Evolutionary conservation across 2,113 vertebrate species (phyloP).

Genomic region (Mus musculus): GRCm39 chr3:63265001-63265500

Average conservation of each 20-base stretch:
- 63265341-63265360: background rate
- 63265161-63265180: background rate
- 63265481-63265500: background rate
- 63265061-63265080: background rate
- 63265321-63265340: background rate
- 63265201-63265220: background rate
- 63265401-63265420: background rate
- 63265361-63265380: background rate
- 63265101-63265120: background rate
- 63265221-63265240: background rate
- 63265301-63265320: background rate
- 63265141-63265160: background rate
- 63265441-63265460: background rate
- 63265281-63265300: background rate
- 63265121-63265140: slow-evolving; percentile 24
- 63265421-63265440: background rate
- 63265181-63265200: background rate
- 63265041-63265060: background rate
- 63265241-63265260: background rate
- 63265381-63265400: background rate
- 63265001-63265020: background rate
- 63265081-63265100: background rate
- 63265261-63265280: background rate
- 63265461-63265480: background rate
- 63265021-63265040: background rate